Evolutionary conservation across 2,797 vertebrate species (phyloP), one percentile per base, ranked within the genome.

Genomic region (Sebastes melanostomus): DNA sequence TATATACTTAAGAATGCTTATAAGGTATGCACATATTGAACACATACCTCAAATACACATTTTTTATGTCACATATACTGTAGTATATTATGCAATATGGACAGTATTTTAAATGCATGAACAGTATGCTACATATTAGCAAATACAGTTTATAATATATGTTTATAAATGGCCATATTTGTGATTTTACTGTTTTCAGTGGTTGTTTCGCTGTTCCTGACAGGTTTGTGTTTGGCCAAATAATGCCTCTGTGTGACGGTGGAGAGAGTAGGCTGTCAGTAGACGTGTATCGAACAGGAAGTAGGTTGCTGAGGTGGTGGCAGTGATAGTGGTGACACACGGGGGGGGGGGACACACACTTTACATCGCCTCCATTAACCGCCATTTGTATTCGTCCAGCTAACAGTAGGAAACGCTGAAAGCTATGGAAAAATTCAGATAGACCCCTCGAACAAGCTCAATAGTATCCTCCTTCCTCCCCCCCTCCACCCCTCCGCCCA

Each of bases 351-450:
- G 34, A 36, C 1, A 25, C 5, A 20, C 71, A 54, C 61, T 83
- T 81, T 63, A 62, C 69, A 22, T 42, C 13, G 5, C 73, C 77
- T 77, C 72, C 80, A 89, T 90, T 93, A 92, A 86, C 75, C 68
- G 59, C 72, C 77, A 78, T 87, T 85, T 86, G 46, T 87, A 81
- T 84, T 79, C n/a, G 52, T 50, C 71, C 62, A 16, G 42, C 79
- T 89, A 84, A 86, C 63, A 73, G 80, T 73, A 82, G 58, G 77
- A 89, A 88, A 76, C 36, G 81, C 89, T 91, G 80, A 80, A 89
- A 90, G 87, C 81, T 78, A 92, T 80, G 85, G 89, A 84, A 83
- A 91, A 91, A 92, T 88, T 86, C 86, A 90, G 77, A 89, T 71
- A 61, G 74, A 73, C 72, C 73, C 61, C 61, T 56, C 36, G 14